Base-by-base conservation (phyloP, 2,888 invertebrate species). In the Holacanthella duospinosa region DNA sequence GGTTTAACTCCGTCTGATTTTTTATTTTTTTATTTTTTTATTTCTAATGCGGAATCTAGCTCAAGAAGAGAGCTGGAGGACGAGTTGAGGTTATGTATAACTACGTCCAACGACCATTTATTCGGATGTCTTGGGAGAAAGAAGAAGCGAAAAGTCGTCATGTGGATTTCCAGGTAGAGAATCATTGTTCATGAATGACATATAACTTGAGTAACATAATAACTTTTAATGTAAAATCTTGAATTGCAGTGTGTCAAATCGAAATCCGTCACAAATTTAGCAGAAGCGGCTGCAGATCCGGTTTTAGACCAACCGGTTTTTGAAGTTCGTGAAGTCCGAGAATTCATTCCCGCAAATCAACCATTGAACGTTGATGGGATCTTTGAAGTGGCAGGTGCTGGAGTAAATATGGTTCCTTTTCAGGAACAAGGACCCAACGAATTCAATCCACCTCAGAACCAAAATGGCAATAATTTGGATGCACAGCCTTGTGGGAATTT, bases 81-180 rank as follows among this genome's bases (percentile, higher is more conserved):
- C 82, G 95, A 2, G 89, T 95, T 0, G 97, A 99, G 79, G 93
- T 97, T 1, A 96, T 99, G 70, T 99, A 99, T 81, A 99, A 97
- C 79, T 99, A 99, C 78, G 97, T 99, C 0, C 99, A 99, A 77
- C 82, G 99, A 1, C 99, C 99, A 0, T 99, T 99, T 78, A 91
- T 99, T 61, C 94, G 96, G 76, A 93, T 94, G 90, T 94, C 94
- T 0, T 99, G 99, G 99, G 99, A 99, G 77, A 99, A 99, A 75
- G 99, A 99, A 75, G 99, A 99, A 75, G 97, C 96, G 0, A 95
- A 96, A 76, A 94, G 93, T 75, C 85, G 99, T 1, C 99, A 99
- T 76, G 99, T 99, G 0, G 99, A 99, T 78, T 99, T 97, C 76
- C 78, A 79, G 75, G 78, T 78, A 67, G 36, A 36, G 16, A 48